Evolutionary conservation across 2,888 invertebrate genomes (phyloP), one percentile per base, ranked within the genome.

Genomic region (Ellobium chinense): DNA sequence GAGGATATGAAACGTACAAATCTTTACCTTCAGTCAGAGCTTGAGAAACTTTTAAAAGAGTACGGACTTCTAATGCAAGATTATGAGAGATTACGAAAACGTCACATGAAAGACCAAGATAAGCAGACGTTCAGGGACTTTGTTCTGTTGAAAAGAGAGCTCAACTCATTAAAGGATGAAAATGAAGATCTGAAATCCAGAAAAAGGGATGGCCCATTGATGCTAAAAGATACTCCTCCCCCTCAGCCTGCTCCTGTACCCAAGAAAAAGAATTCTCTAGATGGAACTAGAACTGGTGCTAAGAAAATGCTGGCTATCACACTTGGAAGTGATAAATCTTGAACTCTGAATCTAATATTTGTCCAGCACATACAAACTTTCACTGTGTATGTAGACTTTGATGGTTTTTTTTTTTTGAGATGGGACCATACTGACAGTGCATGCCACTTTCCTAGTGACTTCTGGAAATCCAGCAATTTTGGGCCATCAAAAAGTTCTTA

Each of bases 111-210:
- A 29, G 86, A 87, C 60, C 83, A 84, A 12, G 87, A 89, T 62
- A 86, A 86, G 31, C 85, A 88, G 46, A 87, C 87, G 14, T 91
- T 91, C 83, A 87, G 87, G 78, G 91, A 91, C 21, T 91, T 90
- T 85, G 90, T 91, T 29, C 85, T 85, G 36, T 54, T 91, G 36
- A 91, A 91, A 82, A 78, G 91, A 56, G 90, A 91, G 73, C 73
- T 91, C 29, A 86, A 85, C 18, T 36, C 77, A 24, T 68, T 90
- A 34, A 88, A 86, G 75, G 88, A 88, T 27, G 91, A 91, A 79
- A 91, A 91, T 85, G 85, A 85, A 3, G 85, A 86, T 39, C 84
- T 91, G 56, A 86, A 83, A 72, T 75, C 81, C 14, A 82, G 72
- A 54, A 86, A 79, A 31, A 62, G 75, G 0, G 72, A 54, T 31